phyloP scores from a whole-genome alignment of 2,113 vertebrate genomes.

The Gallinago paraguaiae region DNA sequence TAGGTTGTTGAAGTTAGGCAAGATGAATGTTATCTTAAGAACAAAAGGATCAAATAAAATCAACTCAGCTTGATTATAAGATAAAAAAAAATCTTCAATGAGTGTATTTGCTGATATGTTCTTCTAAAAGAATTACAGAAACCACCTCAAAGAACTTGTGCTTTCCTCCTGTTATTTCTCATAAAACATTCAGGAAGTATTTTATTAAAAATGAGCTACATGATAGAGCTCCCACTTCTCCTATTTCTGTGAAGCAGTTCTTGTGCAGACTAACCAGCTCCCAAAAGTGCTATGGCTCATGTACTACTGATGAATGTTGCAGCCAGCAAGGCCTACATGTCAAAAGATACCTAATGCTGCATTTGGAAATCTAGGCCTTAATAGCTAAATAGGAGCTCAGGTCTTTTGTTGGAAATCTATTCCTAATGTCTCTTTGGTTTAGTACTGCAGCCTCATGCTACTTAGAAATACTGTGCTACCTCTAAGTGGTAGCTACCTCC shows the following conservation, averaged over 20 bases:
- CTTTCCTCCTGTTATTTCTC: background rate
- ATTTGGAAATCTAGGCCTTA: background rate
- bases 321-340: background rate
- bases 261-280: background rate
- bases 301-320: background rate
- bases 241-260: background rate
- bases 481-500: background rate
- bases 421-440: background rate
- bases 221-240: background rate
- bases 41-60: background rate
- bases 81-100: background rate
- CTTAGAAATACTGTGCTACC: background rate
- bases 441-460: background rate
- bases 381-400: background rate
- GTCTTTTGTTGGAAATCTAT: background rate
- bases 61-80: background rate
- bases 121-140: background rate
- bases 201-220: background rate
- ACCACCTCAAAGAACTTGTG: background rate
- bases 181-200: background rate
- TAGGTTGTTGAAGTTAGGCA: background rate
- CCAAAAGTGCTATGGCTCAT: background rate
- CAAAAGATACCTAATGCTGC: background rate
- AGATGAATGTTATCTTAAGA: background rate
- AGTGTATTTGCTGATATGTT: background rate